Evolutionary conservation across 2,888 invertebrate species (phyloP).

Genomic region (Heteromurus nitidus): DNA sequence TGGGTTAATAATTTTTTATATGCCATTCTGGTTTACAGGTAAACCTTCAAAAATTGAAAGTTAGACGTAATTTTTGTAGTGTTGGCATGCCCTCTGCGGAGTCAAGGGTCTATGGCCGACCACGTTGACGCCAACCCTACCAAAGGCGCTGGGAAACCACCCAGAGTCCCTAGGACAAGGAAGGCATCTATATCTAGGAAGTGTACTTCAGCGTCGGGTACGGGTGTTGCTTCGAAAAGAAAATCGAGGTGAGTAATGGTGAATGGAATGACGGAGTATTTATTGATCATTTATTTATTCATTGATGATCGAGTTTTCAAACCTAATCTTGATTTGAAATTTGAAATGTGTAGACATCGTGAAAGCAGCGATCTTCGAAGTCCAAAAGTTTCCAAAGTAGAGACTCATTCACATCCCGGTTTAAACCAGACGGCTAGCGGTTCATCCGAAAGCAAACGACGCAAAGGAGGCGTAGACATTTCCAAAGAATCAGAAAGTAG

Average conservation of each 20-base stretch:
- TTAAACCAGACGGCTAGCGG: conserved; percentile 19
- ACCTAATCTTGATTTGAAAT: too few species aligned
- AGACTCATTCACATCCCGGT: conserved; percentile 23
- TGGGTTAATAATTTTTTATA: too few species aligned
- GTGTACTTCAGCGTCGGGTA: conserved; percentile 59
- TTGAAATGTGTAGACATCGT: conserved; percentile 32
- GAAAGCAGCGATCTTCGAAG: conserved; percentile 56
- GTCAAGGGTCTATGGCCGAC: conserved; percentile 76
- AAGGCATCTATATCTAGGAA: conserved; percentile 66
- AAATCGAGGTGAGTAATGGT: conserved; percentile 54
- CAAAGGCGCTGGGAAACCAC: conserved; percentile 75
- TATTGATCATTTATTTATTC: neutral
- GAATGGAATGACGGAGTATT: neutral
- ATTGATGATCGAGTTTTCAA: too few species aligned
- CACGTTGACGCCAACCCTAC: conserved; percentile 74
- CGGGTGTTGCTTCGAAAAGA: conserved; percentile 64
- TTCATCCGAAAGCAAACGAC: conserved; percentile 26
- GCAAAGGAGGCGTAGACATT: conserved; percentile 3
- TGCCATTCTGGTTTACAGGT: too few species aligned
- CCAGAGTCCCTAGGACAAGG: conserved; percentile 73
- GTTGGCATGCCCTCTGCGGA: conserved; percentile 76
- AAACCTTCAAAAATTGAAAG: conserved; percentile 58
- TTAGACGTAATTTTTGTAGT: conserved; percentile 63
- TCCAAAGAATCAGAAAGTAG: conserved; percentile 46
- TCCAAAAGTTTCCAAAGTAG: conserved; percentile 56